Base-by-base conservation (phyloP, 1,140 invertebrate species). In the Drosophila kurseongensis region DNA sequence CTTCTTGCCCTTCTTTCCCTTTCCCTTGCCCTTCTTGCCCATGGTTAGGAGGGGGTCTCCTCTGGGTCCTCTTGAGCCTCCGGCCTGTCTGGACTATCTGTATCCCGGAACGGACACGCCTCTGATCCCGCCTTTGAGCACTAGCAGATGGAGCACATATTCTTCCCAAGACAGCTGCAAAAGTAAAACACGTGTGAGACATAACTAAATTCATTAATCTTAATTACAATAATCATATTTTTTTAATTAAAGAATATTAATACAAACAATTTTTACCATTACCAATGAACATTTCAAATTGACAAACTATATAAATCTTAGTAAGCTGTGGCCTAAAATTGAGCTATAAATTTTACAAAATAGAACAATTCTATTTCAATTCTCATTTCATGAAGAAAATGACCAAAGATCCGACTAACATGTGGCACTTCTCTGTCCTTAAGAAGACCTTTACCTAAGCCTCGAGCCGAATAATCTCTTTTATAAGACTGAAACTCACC, bases 1-100 rank as follows among this genome's bases (percentile, higher is more conserved):
- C 72, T 80, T 80, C 59, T 75, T 67, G 16, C 45, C 60, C 50
- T 78, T 75, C 48, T 79, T 76, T 16, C 65, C 65, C 40, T 58
- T 82, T 5, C 66, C 48, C 41, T 75, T 77, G 13, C 57, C 47
- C 58, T 73, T 66, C n/a, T 80, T 75, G 7, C 48, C 56, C 41
- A 23, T 41, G 27, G 9, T 36, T 47, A 14, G 18, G 38, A 12
- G 0, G 35, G 8, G n/a, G 7, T 9, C 16, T 8, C 57, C 29
- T 13, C n/a, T 16, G 35, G 12, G 7, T n/a, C 27, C 36, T 63
- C 13, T 62, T 5, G 23, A n/a, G 16, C 12, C n/a, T 57, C 12
- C 5, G 9, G 32, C 12, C 18, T 23, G 27, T 14, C 16, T 18
- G 32, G 18, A 35, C n/a, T 54, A 38, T 55, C 48, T 55, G 14